Percentiles rank a stretch among this genome's conserved stretches.
These are phyloP conservation scores for Centroberyx gerrardi DNA, from an alignment of 2,797 vertebrate genomes.

Conservation along the genomic window DNA sequence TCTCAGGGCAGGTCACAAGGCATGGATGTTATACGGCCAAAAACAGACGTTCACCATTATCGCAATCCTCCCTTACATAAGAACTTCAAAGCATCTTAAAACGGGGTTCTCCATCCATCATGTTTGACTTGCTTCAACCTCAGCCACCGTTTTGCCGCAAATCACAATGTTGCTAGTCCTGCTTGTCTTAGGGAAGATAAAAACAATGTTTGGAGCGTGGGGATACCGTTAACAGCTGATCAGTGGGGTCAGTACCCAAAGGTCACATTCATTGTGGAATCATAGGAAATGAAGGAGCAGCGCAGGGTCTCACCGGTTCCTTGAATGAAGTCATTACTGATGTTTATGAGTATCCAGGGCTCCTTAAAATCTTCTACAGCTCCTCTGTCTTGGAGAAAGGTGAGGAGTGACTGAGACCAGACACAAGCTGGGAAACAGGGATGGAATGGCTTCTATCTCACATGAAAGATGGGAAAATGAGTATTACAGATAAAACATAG, in stretches of 20 bases:
- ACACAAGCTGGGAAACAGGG: not conserved
- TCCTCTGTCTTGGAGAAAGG: slow-evolving; percentile 11
- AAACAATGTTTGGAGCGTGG: slow-evolving; percentile 1
- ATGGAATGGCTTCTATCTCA: not conserved
- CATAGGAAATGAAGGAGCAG: slow-evolving; percentile 45
- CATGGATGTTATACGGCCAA: not conserved
- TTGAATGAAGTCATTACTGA: slow-evolving; percentile 35
- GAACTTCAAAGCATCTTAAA: slow-evolving; percentile 28
- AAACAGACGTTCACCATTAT: slow-evolving; percentile 5
- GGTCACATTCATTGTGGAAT: slow-evolving; percentile 5
- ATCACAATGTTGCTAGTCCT: slow-evolving; percentile 29
- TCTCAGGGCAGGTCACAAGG: slow-evolving; percentile 26
- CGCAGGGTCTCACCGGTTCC: not conserved
- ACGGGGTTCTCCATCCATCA: slow-evolving; percentile 9
- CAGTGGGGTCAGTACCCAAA: slow-evolving; percentile 22
- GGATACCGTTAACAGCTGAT: not conserved
- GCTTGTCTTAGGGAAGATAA: slow-evolving; percentile 9
- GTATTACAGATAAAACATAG: not conserved
- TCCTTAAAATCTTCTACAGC: slow-evolving; percentile 32
- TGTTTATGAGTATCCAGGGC: slow-evolving; percentile 46
- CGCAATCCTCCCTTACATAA: slow-evolving; percentile 39
- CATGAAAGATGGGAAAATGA: not conserved
- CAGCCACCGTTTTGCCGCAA: slow-evolving; percentile 31
- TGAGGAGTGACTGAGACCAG: slow-evolving; percentile 39
- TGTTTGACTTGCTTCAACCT: slow-evolving; percentile 20